Percentiles rank a stretch among this genome's conserved stretches.
Conservation (phyloP, 2,888 invertebrate species). For the Palloptera scutellata region DNA sequence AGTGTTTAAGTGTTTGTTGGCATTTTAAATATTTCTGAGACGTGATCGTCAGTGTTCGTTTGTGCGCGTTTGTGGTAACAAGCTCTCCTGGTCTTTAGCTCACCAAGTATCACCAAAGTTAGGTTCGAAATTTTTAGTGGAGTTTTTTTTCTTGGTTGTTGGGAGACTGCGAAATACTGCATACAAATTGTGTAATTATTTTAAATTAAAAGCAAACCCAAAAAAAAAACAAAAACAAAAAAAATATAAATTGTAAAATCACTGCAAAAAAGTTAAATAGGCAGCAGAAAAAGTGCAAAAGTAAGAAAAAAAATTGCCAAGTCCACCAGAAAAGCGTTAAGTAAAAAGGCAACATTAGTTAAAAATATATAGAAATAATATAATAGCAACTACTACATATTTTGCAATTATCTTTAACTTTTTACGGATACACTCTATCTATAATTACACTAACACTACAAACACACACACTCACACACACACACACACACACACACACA, state of each 20-base stretch:
- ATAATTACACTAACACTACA: background rate
- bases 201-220: background rate
- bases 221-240: background rate
- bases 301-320: background rate
- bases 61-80: slow-evolving; percentile 9
- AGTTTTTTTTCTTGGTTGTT: background rate
- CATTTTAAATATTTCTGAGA: slow-evolving; percentile 9
- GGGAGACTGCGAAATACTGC: background rate
- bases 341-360: background rate
- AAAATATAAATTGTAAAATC: background rate
- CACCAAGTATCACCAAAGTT: background rate
- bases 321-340: background rate
- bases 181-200: slow-evolving; percentile 3
- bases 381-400: background rate
- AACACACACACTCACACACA: too few relatives aligned
- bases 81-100: background rate
- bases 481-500: too few relatives aligned
- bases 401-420: background rate
- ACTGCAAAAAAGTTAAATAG: background rate
- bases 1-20: too few relatives aligned
- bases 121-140: background rate
- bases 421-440: background rate
- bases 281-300: background rate
- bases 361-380: too few relatives aligned
- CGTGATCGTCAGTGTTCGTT: slow-evolving; percentile 16